A percentile compares a stretch with the other conserved stretches of the same genome.
Evolutionary conservation across 2,113 vertebrate species (phyloP).

Genomic region (Strix uralensis): DNA sequence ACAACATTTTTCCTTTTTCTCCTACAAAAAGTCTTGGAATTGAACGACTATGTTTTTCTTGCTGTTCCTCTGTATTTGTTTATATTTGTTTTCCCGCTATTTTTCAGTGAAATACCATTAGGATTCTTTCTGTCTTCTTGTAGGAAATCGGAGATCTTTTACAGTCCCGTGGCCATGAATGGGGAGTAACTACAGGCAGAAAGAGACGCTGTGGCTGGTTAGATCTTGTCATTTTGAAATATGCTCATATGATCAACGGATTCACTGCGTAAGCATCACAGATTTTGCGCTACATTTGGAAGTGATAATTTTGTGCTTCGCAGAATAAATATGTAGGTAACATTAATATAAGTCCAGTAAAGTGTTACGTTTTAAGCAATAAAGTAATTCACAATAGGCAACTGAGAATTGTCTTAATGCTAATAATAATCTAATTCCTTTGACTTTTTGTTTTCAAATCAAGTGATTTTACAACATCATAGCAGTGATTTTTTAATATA

Average conservation of each 20-base stretch:
- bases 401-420: not conserved
- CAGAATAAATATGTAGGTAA: constrained; percentile 74
- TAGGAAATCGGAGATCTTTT: constrained; percentile 91
- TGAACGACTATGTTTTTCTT: not conserved
- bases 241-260: constrained; percentile 97
- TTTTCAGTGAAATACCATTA: not conserved
- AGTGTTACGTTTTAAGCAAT: constrained; percentile 54
- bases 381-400: not conserved
- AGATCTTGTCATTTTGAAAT: constrained; percentile 93
- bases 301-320: constrained; percentile 64
- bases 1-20: not conserved
- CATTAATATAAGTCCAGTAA: constrained; percentile 61
- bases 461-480: not conserved
- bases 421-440: not conserved
- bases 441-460: not conserved
- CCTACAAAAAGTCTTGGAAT: not conserved
- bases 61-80: rapidly evolving
- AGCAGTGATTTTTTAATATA: not conserved
- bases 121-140: not conserved
- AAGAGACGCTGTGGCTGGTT: constrained; percentile 97
- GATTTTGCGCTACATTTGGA: constrained; percentile 70
- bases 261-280: constrained; percentile 91
- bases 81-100: not conserved
- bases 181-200: constrained; percentile 95
- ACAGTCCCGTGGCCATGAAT: constrained; percentile 92